phyloP scores from a whole-genome alignment of 2,888 invertebrate species.

The Hermodice carunculata region DNA sequence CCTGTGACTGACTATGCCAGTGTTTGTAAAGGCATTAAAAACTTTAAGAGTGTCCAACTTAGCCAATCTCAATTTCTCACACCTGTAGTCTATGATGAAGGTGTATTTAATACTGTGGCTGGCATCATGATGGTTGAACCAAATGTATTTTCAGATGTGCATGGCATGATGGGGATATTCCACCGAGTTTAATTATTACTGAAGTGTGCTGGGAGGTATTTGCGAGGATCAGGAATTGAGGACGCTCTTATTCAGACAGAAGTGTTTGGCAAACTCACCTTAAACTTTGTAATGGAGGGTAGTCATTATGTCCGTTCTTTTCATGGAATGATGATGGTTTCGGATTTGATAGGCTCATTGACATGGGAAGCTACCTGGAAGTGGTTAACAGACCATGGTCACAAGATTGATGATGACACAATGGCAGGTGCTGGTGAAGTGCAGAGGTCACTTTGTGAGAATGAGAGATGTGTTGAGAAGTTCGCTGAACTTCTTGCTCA shows the following conservation, averaged over 20 bases:
- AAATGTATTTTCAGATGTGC: background rate
- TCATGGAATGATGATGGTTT: too few species aligned
- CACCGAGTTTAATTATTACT: background rate
- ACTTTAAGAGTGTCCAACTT: background rate
- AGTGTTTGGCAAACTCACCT: background rate
- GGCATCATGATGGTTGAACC: background rate
- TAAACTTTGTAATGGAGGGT: background rate
- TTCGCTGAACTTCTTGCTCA: background rate
- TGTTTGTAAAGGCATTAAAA: background rate
- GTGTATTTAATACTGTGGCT: background rate
- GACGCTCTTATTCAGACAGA: background rate
- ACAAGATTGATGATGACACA: background rate
- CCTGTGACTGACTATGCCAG: background rate
- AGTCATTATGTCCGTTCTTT: background rate
- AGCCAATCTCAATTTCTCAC: background rate
- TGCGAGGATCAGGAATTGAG: background rate
- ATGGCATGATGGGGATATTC: background rate
- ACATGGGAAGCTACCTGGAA: too few species aligned
- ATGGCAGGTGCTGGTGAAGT: background rate
- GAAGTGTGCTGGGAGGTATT: background rate
- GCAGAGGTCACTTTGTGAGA: background rate
- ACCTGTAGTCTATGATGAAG: background rate
- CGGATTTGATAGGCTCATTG: too few species aligned
- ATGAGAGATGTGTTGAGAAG: background rate
- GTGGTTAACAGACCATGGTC: too few species aligned